Conservation (phyloP, 2,113 vertebrate genomes). For the Strix uralensis region DNA sequence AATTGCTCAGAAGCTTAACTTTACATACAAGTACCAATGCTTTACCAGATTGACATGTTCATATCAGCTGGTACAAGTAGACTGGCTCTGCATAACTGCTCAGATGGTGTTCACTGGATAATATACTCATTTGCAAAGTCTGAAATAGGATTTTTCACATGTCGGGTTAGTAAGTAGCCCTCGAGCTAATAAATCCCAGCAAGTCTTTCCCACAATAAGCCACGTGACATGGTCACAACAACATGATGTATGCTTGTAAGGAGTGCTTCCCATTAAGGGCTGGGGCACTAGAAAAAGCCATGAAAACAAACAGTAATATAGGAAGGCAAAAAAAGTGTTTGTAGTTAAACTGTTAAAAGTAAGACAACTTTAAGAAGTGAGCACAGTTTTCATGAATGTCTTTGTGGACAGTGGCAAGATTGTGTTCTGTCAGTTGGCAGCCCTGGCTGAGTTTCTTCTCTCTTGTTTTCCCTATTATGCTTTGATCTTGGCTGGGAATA, state of each 20-base stretch:
- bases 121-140: neutral
- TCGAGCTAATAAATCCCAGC: neutral
- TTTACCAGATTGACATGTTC: neutral
- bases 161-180: neutral
- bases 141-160: neutral
- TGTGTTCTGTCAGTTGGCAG: neutral
- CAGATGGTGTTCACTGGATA: neutral
- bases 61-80: neutral
- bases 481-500: neutral
- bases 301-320: neutral
- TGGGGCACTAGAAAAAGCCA: neutral
- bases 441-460: neutral
- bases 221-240: neutral
- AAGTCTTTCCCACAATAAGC: neutral
- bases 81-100: neutral
- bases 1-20: conserved; percentile 33
- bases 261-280: neutral
- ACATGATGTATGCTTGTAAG: neutral
- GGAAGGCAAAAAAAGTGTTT: neutral
- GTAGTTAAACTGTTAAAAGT: neutral
- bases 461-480: neutral
- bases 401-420: neutral
- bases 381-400: neutral
- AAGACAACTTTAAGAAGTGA: neutral
- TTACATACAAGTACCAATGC: neutral